Percentiles rank a stretch among this genome's conserved stretches.
These are phyloP conservation scores for Neoarius graeffei DNA, from an alignment of 2,113 vertebrate genomes.

Conservation along the genomic window DNA sequence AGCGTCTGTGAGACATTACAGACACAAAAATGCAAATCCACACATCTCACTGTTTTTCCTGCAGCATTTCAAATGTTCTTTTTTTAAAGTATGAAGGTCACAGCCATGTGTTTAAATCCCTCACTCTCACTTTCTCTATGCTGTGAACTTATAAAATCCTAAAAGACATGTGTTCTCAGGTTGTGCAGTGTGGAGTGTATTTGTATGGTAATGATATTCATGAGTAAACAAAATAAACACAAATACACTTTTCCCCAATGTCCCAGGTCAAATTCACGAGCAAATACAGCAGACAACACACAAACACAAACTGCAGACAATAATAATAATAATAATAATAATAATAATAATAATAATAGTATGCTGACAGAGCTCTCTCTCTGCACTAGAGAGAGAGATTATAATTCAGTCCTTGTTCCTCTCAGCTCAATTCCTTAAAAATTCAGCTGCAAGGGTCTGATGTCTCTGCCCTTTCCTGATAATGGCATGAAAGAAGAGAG, in stretches of 20 bases:
- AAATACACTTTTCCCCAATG: neutral
- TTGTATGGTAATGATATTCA: neutral
- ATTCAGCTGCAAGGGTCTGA: neutral
- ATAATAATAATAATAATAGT: neutral
- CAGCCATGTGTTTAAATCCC: neutral
- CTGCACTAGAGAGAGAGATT: neutral
- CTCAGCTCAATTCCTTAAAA: neutral
- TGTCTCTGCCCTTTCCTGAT: constrained; percentile 1
- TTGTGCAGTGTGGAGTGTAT: neutral
- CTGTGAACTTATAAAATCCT: neutral
- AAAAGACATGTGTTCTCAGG: neutral
- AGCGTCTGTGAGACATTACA: neutral
- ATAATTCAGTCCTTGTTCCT: neutral
- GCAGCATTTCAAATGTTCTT: neutral
- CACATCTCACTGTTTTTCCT: neutral
- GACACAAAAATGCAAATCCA: neutral
- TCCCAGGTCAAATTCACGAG: neutral
- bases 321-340: neutral
- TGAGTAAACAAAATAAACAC: neutral
- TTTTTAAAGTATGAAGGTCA: neutral
- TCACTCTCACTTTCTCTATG: neutral
- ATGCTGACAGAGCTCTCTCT: neutral
- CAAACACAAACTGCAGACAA: neutral
- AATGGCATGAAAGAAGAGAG: neutral
- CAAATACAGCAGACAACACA: neutral